phyloP scores from a whole-genome alignment of 1,140 invertebrate species.

The Tetraneura akinire region DNA sequence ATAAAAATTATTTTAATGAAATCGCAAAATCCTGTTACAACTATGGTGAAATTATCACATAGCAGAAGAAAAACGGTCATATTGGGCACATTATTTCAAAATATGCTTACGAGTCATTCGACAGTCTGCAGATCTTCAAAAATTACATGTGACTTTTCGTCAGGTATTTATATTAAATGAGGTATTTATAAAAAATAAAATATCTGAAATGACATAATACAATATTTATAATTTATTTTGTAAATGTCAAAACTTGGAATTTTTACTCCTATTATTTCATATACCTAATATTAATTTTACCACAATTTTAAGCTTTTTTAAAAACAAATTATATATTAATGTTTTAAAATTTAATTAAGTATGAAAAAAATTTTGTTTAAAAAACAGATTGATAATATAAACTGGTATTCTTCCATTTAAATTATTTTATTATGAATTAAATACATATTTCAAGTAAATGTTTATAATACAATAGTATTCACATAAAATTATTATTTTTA shows the following conservation, averaged over 20 bases:
- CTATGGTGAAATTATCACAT: constrained; percentile 41
- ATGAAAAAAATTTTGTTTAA: constrained; percentile 1
- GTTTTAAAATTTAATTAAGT: no score
- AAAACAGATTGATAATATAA: constrained; percentile 8
- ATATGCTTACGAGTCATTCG: constrained; percentile 15
- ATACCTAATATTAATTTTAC: neutral
- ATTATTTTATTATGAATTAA: no score
- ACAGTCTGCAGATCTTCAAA: constrained; percentile 42
- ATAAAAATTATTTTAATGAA: constrained; percentile 36
- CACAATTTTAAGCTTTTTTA: neutral
- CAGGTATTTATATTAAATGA: constrained; percentile 50
- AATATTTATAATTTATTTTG: no score
- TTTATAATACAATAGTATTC: no score
- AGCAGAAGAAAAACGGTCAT: constrained; percentile 48
- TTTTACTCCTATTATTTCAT: neutral
- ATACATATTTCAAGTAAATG: no score
- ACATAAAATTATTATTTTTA: no score
- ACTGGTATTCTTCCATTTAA: neutral
- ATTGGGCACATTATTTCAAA: constrained; percentile 34
- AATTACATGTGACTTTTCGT: constrained; percentile 49
- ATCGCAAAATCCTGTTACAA: constrained; percentile 39
- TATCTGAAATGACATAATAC: neutral
- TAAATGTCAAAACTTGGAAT: no score
- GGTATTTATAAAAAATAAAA: constrained; percentile 50
- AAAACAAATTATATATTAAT: no score